These are phyloP conservation scores for Callinectes sapidus DNA, from an alignment of 2,888 invertebrate species.

Conservation along the genomic window DNA sequence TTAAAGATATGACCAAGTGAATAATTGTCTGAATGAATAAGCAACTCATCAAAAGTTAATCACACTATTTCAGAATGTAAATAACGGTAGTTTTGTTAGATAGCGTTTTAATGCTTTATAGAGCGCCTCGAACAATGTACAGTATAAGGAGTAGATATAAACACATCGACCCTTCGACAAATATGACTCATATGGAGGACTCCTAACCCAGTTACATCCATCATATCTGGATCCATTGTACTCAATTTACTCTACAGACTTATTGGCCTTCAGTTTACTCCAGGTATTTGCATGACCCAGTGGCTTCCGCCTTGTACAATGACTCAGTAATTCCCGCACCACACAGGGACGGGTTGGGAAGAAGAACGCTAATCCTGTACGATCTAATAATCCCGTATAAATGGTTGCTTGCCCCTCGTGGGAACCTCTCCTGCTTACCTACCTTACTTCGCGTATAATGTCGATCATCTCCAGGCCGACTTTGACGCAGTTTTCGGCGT, in stretches of 20 bases:
- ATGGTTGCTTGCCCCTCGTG: background rate
- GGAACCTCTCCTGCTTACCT: background rate
- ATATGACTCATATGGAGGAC: background rate
- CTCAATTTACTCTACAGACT: background rate
- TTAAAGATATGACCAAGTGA: background rate
- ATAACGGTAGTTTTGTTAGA: background rate
- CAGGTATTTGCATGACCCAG: background rate
- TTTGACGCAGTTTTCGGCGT: constrained; percentile 93
- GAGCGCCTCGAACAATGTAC: background rate
- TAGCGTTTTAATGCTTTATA: background rate
- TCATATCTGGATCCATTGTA: background rate
- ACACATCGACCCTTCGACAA: background rate
- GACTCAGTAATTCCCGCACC: background rate
- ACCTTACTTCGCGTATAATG: constrained; percentile 85
- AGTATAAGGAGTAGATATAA: background rate
- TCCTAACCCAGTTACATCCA: background rate
- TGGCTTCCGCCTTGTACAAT: background rate
- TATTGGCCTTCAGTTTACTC: background rate
- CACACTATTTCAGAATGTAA: background rate
- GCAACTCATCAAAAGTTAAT: too few species aligned
- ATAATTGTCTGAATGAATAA: too few species aligned
- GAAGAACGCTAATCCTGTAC: background rate
- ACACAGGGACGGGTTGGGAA: background rate
- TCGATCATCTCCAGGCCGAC: constrained; percentile 94
- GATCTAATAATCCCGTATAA: background rate